Evolutionary conservation across 2,797 vertebrate species (phyloP).

Genomic region (Peromyscus nudipes): DNA sequence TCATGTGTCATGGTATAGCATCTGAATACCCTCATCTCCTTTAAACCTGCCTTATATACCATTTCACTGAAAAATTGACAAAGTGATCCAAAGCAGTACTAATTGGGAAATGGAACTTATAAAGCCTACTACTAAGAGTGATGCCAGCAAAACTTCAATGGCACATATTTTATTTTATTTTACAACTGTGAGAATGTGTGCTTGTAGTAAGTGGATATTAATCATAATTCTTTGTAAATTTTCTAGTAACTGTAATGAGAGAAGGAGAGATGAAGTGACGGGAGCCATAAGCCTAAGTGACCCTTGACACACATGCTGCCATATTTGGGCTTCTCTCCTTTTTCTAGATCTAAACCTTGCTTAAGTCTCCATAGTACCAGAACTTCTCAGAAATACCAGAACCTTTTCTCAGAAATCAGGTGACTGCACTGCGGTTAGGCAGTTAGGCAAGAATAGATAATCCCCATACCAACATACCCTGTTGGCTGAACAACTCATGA

Average conservation of each 20-base stretch:
- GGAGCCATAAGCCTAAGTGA: no score
- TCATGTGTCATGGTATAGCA: conserved; percentile 43
- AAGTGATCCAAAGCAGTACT: conserved; percentile 72
- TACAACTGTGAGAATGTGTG: conserved; percentile 59
- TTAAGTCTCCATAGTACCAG: no score
- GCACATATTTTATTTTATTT: conserved; percentile 73
- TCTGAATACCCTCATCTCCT: conserved; percentile 62
- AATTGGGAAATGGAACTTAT: conserved; percentile 66
- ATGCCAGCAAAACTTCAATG: conserved; percentile 59
- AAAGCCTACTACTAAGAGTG: conserved; percentile 61
- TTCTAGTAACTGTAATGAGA: conserved; percentile 52
- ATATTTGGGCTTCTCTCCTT: no score
- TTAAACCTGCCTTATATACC: conserved; percentile 67
- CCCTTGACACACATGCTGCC: no score
- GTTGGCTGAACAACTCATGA: no score
- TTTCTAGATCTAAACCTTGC: no score
- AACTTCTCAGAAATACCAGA: no score
- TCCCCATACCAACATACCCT: no score
- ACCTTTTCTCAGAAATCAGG: no score
- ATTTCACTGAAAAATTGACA: conserved; percentile 66
- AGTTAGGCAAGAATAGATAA: no score
- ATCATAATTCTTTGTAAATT: conserved; percentile 68
- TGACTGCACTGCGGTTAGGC: no score
- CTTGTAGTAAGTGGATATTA: conserved; percentile 54
- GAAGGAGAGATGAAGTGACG: neutral